Base-by-base conservation (phyloP, 2,888 invertebrate genomes). In the Caenorhabditis macrosperma region DNA sequence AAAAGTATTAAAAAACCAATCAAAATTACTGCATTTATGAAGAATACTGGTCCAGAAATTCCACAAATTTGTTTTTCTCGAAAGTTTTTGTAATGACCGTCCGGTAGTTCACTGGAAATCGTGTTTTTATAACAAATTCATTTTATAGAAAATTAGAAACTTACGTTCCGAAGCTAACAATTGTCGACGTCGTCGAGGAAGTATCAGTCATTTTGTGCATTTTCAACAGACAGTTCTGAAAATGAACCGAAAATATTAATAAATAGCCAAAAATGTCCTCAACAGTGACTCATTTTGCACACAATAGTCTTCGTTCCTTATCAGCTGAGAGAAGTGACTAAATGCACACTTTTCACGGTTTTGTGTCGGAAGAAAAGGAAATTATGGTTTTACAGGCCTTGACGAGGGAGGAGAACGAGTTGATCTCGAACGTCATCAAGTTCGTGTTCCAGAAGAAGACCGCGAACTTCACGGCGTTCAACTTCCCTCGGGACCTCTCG, bases 81-180 rank as follows among this genome's bases (percentile, higher is more conserved):
- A 17, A 59, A 80, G 9, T 69, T 54, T n/a, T 48, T 41, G 33
- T 80, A 75, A 26, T 80, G 79, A 2, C 41, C 54, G 15, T 66
- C 46, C 10, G 79, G 79, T 26, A 80, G 15, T 2, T 80, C 79
- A 0, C 79, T 80, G 46, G 28, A 78, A 66, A n/a, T n/a, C n/a
- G n/a, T n/a, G n/a, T n/a, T n/a, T n/a, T n/a, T n/a, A n/a, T n/a
- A n/a, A n/a, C n/a, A n/a, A n/a, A n/a, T n/a, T n/a, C 6, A 20
- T 2, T n/a, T n/a, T 44, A 15, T 7, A 10, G 22, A 64, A 38
- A 46, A 0, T 26, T 60, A 10, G n/a, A 41, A 50, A 59, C 74
- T 20, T 52, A 78, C 79, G 59, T 74, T 44, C 64, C 79, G 69
- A 57, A 79, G n/a, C 68, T 74, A 20, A 63, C 54, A 20, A 67